phyloP scores from a whole-genome alignment of 2,888 invertebrate genomes.

The Mayetiola destructor region DNA sequence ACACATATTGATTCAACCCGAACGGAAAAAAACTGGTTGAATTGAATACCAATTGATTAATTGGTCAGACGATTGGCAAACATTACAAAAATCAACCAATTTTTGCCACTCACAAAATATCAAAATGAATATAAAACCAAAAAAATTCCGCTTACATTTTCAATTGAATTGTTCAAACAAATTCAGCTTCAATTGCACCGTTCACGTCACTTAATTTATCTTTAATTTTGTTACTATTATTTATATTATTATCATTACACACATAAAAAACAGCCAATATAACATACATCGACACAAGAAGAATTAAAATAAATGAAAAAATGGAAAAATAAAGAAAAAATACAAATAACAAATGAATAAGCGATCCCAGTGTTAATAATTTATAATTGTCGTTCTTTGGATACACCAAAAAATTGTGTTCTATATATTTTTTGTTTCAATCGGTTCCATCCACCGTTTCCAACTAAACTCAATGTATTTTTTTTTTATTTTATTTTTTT shows the following conservation, averaged over 20 bases:
- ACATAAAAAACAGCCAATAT: background rate
- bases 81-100: too few relatives aligned
- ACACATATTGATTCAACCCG: too few relatives aligned
- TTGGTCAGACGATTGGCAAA: too few relatives aligned
- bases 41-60: too few relatives aligned
- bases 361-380: background rate
- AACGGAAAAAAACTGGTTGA: too few relatives aligned
- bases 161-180: background rate
- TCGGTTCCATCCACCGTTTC: too few relatives aligned
- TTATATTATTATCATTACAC: background rate
- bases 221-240: background rate
- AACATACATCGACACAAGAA: background rate
- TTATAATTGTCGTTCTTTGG: background rate
- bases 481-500: too few relatives aligned
- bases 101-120: too few relatives aligned
- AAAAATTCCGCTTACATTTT: background rate
- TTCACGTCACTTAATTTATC: background rate
- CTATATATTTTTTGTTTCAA: too few relatives aligned
- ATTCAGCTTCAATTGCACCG: background rate
- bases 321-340: too few relatives aligned
- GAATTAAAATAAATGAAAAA: background rate
- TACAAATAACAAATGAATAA: background rate
- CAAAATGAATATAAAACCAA: background rate
- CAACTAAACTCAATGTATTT: too few relatives aligned
- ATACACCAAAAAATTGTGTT: too few relatives aligned